These are phyloP conservation scores for Gryllus bimaculatus DNA, from an alignment of 1,140 invertebrate genomes.

Conservation along the genomic window DNA sequence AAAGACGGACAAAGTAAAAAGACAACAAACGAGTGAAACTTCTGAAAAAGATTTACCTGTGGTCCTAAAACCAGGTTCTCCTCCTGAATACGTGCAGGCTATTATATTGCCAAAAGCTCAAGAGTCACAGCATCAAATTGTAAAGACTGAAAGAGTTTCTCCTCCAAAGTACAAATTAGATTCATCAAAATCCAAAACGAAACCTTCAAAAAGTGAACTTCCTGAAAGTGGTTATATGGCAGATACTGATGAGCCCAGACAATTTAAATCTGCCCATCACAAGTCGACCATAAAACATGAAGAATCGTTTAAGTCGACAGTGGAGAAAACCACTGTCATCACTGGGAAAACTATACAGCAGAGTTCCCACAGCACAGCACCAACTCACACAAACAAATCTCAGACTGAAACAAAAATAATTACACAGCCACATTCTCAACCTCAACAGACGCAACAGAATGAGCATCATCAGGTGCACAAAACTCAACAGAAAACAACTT, in stretches of 20 bases:
- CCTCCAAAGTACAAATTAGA: constrained; percentile 37
- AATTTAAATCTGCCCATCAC: background rate
- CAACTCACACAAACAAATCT: background rate
- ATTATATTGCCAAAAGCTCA: constrained; percentile 21
- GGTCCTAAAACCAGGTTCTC: constrained; percentile 41
- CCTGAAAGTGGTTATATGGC: constrained; percentile 58
- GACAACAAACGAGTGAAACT: constrained; percentile 25
- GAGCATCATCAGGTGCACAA: background rate
- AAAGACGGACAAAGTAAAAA: constrained; percentile 20
- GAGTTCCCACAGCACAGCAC: background rate
- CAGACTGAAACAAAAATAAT: background rate
- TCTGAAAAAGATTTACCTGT: constrained; percentile 28
- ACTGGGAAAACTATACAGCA: background rate
- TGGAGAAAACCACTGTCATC: constrained; percentile 12
- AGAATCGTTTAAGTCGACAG: constrained; percentile 1
- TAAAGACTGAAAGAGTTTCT: constrained; percentile 11
- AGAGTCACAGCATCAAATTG: constrained; percentile 20
- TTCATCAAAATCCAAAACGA: constrained; percentile 45
- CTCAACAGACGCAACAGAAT: background rate
- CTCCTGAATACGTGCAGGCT: constrained; percentile 41
- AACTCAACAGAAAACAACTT: constrained; percentile 7
- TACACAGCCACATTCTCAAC: background rate
- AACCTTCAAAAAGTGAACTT: constrained; percentile 35
- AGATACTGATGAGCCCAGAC: constrained; percentile 53
- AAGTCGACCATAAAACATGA: constrained; percentile 17